Percentiles rank a stretch among this genome's conserved stretches.
These are phyloP conservation scores for Caenorhabditis imperialis DNA, from an alignment of 2,888 invertebrate genomes.

Conservation along the genomic window DNA sequence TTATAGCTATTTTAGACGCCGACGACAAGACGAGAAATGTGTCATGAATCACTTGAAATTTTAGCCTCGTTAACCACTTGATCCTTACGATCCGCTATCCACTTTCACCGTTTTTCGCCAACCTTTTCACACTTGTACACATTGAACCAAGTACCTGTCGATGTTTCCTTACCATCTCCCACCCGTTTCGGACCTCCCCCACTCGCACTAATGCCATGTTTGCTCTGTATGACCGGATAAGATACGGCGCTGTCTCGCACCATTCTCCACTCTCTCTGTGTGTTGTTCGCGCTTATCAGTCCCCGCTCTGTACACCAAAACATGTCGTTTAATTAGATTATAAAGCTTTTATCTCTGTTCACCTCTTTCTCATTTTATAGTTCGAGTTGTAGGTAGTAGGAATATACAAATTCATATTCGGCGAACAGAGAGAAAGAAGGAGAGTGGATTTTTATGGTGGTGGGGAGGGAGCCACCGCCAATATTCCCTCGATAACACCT, in stretches of 20 bases:
- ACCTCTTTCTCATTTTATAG: too few species aligned
- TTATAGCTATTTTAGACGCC: too few species aligned
- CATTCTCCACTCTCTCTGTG: background rate
- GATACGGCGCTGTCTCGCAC: slow-evolving; percentile 14
- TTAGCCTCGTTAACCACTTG: slow-evolving; percentile 36
- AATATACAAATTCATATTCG: too few species aligned
- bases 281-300: background rate
- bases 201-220: slow-evolving; percentile 16
- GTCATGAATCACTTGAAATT: background rate
- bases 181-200: slow-evolving; percentile 20
- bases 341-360: too few species aligned
- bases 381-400: too few species aligned
- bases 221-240: slow-evolving; percentile 44
- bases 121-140: slow-evolving; percentile 45
- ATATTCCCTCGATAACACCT: slow-evolving; percentile 41
- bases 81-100: slow-evolving; percentile 10
- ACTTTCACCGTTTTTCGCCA: slow-evolving; percentile 14
- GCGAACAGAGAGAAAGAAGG: background rate
- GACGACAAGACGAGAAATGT: too few species aligned
- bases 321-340: too few species aligned
- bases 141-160: slow-evolving; percentile 46
- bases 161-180: slow-evolving; percentile 21
- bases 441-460: slow-evolving; percentile 38
- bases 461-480: too few species aligned
- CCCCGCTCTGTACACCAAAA: too few species aligned